These are phyloP conservation scores for Lochmaea crataegi DNA, from an alignment of 2,888 invertebrate genomes.

Conservation along the genomic window DNA sequence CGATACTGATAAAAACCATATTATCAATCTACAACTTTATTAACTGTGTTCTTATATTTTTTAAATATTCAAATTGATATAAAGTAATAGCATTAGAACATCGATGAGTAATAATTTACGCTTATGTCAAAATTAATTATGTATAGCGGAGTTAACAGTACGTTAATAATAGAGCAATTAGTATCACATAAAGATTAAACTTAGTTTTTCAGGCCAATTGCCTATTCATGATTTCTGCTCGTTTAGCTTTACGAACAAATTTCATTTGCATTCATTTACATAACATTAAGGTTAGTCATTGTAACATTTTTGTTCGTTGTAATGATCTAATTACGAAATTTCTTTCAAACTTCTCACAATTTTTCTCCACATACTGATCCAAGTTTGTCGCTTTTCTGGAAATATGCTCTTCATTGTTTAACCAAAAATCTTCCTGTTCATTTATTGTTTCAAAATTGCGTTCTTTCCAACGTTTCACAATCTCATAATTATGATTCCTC, in stretches of 20 bases:
- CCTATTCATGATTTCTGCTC: slow-evolving; percentile 34
- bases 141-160: slow-evolving; percentile 4
- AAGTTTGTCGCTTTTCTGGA: too few relatives aligned
- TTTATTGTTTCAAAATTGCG: too few relatives aligned
- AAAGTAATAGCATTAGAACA: background rate
- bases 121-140: slow-evolving; percentile 8
- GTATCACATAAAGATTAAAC: slow-evolving; percentile 23
- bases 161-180: slow-evolving; percentile 23
- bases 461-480: too few relatives aligned
- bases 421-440: too few relatives aligned
- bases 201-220: slow-evolving; percentile 29
- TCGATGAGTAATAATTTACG: background rate
- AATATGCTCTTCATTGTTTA: too few relatives aligned
- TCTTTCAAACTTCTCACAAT: too few relatives aligned
- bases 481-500: too few relatives aligned
- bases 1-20: background rate
- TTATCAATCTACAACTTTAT: background rate
- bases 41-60: background rate
- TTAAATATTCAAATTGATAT: background rate
- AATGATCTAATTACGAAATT: background rate
- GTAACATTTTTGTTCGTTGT: background rate
- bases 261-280: slow-evolving; percentile 33
- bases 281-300: slow-evolving; percentile 18
- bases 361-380: too few relatives aligned
- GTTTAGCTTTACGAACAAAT: slow-evolving; percentile 22